These are phyloP conservation scores for Gryllus bimaculatus DNA, from an alignment of 1,140 invertebrate genomes.

Conservation along the genomic window DNA sequence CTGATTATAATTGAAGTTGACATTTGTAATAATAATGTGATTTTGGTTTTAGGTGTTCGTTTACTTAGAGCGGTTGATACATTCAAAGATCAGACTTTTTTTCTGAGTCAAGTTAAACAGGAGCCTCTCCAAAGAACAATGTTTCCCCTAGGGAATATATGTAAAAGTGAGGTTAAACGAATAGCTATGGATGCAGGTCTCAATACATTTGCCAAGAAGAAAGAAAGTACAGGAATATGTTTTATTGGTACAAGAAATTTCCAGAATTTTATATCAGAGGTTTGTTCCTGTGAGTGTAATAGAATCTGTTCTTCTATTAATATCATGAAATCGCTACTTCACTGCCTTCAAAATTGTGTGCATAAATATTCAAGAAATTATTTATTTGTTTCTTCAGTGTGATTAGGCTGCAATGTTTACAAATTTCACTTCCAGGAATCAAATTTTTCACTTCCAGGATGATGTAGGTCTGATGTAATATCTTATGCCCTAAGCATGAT, in stretches of 20 bases:
- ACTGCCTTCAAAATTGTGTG: too few relatives aligned
- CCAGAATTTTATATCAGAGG: slow-evolving; percentile 63
- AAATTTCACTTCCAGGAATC: too few relatives aligned
- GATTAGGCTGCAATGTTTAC: too few relatives aligned
- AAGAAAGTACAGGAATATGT: slow-evolving; percentile 93
- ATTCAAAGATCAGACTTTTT: slow-evolving; percentile 93
- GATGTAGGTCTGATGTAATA: too few relatives aligned
- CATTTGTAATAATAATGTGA: neutral
- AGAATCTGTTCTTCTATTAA: too few relatives aligned
- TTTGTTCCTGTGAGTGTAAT: slow-evolving; percentile 28
- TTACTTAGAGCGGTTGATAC: slow-evolving; percentile 64
- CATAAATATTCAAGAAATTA: too few relatives aligned
- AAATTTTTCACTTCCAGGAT: too few relatives aligned
- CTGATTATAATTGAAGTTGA: neutral
- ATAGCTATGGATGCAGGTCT: slow-evolving; percentile 66
- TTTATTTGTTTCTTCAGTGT: too few relatives aligned
- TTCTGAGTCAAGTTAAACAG: slow-evolving; percentile 76
- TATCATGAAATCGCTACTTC: too few relatives aligned
- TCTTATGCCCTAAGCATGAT: too few relatives aligned
- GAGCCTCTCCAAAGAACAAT: slow-evolving; percentile 66
- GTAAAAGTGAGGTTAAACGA: slow-evolving; percentile 69
- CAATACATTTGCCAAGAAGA: slow-evolving; percentile 65
- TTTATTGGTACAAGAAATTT: slow-evolving; percentile 83
- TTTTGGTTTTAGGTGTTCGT: slow-evolving; percentile 43
- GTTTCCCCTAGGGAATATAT: slow-evolving; percentile 78